phyloP scores from a whole-genome alignment of 92 coral and sea anemone genomes.

The Micromussa lordhowensis region DNA sequence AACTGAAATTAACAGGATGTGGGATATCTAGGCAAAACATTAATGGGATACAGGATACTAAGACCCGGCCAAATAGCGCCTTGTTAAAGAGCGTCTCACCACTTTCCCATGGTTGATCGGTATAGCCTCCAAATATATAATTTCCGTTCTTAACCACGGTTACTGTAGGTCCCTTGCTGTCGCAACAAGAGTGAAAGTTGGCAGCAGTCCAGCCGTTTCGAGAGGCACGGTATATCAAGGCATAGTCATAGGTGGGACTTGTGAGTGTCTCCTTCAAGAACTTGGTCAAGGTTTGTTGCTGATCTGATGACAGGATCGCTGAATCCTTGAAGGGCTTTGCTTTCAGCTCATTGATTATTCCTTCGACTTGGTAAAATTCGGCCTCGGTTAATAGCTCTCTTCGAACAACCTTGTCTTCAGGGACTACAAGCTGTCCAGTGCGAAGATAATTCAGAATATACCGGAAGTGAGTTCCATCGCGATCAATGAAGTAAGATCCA shows the following conservation, averaged over 20 bases:
- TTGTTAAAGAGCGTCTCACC: conserved; percentile 18
- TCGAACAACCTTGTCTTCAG: conserved; percentile 52
- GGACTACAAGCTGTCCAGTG: conserved; percentile 66
- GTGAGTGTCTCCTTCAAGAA: conserved; percentile 40
- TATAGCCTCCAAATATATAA: conserved; percentile 67
- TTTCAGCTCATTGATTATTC: conserved; percentile 60
- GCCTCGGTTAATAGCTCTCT: conserved; percentile 75
- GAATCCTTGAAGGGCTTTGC: conserved; percentile 25
- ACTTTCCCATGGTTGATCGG: conserved; percentile 45
- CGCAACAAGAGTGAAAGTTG: conserved; percentile 65
- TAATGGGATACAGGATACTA: no score
- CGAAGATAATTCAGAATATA: conserved; percentile 74
- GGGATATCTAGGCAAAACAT: no score
- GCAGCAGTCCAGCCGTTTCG: conserved; percentile 55
- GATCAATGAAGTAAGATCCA: conserved; percentile 75
- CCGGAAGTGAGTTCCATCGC: conserved; percentile 78
- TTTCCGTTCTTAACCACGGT: conserved; percentile 51
- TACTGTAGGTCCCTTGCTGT: conserved; percentile 63
- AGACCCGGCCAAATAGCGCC: no score
- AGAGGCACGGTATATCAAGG: conserved; percentile 60
- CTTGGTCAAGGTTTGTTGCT: conserved; percentile 3
- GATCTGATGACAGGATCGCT: conserved; percentile 41
- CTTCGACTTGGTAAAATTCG: conserved; percentile 76
- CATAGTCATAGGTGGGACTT: neutral
- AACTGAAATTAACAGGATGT: no score